Conservation (phyloP, 37 sponge, comb jelly and placozoan genomes). For the Aphrocallistes beatrix region DNA sequence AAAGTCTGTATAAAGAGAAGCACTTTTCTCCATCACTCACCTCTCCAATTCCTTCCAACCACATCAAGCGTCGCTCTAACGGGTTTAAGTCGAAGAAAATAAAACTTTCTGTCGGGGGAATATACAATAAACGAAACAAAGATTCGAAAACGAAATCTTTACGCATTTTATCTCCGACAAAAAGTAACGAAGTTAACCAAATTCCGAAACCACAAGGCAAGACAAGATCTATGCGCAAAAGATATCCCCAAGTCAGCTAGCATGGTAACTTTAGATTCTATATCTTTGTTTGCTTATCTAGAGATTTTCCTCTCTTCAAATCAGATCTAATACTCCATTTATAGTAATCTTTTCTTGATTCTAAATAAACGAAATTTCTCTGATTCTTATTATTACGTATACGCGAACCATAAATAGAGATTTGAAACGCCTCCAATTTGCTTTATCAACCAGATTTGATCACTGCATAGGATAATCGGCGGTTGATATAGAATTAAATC, state of each 20-base stretch:
- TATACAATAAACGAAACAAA: neutral
- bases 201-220: neutral
- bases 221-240: neutral
- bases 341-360: too few species aligned
- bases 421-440: too few species aligned
- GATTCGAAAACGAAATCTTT: neutral
- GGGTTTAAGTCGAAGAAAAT: neutral
- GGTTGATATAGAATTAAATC: too few species aligned
- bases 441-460: too few species aligned
- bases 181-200: neutral
- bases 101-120: neutral
- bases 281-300: neutral
- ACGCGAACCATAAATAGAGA: too few species aligned
- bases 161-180: neutral
- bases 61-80: neutral
- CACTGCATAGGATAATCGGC: too few species aligned
- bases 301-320: neutral
- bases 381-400: too few species aligned
- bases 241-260: conserved; percentile 8
- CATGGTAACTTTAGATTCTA: neutral
- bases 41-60: neutral
- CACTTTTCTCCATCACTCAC: neutral
- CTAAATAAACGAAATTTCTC: too few species aligned
- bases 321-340: neutral
- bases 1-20: neutral